Conservation (phyloP, 2,797 vertebrate genomes). For the Brachymystax lenok region DNA sequence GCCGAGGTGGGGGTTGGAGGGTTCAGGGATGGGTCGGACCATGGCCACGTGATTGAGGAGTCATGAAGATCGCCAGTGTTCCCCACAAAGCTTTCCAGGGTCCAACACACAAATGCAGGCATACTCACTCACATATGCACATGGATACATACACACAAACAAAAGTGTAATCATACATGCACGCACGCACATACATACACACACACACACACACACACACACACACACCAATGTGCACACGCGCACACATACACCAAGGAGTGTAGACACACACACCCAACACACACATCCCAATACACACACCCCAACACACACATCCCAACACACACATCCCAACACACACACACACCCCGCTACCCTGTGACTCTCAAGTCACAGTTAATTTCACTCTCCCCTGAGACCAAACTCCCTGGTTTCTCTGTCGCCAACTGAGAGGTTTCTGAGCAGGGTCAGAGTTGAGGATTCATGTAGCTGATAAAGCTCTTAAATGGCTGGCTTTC, state of each 20-base stretch:
- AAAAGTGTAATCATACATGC: conserved; percentile 17
- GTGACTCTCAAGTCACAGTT: too few relatives aligned
- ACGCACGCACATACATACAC: conserved; percentile 7
- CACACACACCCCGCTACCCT: not conserved
- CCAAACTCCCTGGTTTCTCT: conserved; percentile 1
- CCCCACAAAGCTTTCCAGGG: not conserved
- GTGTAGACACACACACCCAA: conserved; percentile 12
- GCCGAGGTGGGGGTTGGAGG: conserved; percentile 10
- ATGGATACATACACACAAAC: not conserved
- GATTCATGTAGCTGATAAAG: conserved; percentile 76
- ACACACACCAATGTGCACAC: not conserved
- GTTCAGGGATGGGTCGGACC: conserved; percentile 30
- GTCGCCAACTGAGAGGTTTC: conserved; percentile 36
- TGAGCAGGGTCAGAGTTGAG: conserved; percentile 58
- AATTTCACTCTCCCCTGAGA: conserved; percentile 6
- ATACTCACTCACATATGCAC: not conserved
- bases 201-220: conserved; percentile 1
- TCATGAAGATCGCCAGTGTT: not conserved
- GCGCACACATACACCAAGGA: not conserved
- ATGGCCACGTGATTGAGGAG: conserved; percentile 3
- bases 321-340: not conserved
- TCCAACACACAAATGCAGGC: not conserved
- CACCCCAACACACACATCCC: conserved; percentile 17
- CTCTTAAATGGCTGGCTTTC: conserved; percentile 64
- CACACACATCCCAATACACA: not conserved